Percentiles rank a stretch among this genome's conserved stretches.
Evolutionary conservation across 2,113 vertebrate genomes (phyloP).

Genomic region (Ceuthmochares aereus): DNA sequence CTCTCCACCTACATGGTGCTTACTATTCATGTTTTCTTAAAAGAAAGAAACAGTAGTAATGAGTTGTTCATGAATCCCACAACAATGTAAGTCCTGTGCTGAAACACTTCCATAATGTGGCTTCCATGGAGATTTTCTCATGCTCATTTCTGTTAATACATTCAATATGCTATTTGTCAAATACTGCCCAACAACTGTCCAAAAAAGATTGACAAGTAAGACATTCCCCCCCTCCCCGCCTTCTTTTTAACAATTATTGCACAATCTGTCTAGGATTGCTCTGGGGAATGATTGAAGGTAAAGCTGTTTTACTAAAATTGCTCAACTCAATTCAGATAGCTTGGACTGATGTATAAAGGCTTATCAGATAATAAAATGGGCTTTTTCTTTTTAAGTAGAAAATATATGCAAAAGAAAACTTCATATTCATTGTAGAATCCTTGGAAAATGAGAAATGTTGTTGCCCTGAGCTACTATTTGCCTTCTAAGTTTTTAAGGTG

Average conservation of each 20-base stretch:
- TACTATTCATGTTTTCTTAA: neutral
- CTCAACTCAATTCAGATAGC: neutral
- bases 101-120: neutral
- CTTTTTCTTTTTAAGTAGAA: slow-evolving; percentile 6
- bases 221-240: neutral
- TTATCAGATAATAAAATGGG: neutral
- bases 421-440: slow-evolving; percentile 12
- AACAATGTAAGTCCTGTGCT: neutral
- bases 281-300: neutral
- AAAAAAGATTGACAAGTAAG: neutral
- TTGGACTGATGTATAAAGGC: neutral
- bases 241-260: neutral
- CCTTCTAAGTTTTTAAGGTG: slow-evolving; percentile 36
- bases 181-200: neutral
- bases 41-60: neutral
- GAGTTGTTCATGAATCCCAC: neutral
- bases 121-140: neutral
- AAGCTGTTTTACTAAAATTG: slow-evolving; percentile 15
- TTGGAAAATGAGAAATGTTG: slow-evolving; percentile 17
- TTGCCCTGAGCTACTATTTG: slow-evolving; percentile 30
- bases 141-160: neutral
- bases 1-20: neutral
- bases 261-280: neutral
- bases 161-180: neutral
- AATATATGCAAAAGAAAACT: slow-evolving; percentile 1